phyloP scores from a whole-genome alignment of 2,888 invertebrate genomes.

The Rotaria macrura region DNA sequence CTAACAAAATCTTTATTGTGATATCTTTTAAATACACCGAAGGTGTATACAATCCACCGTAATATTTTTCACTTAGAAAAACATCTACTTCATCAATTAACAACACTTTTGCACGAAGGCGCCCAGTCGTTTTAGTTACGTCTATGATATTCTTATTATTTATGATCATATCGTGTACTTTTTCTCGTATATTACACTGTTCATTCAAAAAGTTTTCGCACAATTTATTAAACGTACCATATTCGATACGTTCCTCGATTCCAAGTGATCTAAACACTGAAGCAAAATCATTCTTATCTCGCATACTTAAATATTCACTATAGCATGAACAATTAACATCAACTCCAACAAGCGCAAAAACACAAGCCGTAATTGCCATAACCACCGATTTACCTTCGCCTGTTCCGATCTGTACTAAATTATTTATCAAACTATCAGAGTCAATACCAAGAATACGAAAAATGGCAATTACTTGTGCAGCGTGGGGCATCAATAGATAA shows the following conservation, averaged over 20 bases:
- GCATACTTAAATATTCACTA: background rate
- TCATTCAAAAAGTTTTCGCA: background rate
- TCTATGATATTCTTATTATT: too few relatives aligned
- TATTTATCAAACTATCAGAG: background rate
- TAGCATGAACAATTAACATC: background rate
- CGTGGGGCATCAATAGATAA: conserved; percentile 14
- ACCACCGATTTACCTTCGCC: too few relatives aligned
- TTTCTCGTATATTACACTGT: too few relatives aligned
- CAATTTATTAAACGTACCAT: background rate
- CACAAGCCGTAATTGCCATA: too few relatives aligned
- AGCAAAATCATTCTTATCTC: background rate
- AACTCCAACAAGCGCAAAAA: background rate
- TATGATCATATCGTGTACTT: too few relatives aligned
- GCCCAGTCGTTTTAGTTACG: too few relatives aligned
- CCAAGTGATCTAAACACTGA: background rate
- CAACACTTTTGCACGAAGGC: too few relatives aligned
- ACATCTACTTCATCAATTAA: too few relatives aligned
- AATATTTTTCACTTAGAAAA: background rate
- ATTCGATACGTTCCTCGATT: background rate
- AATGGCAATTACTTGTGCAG: conserved; percentile 4
- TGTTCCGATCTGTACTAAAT: conserved; percentile 17
- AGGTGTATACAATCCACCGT: too few relatives aligned
- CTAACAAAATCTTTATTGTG: too few relatives aligned
- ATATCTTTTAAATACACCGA: too few relatives aligned
- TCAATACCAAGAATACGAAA: background rate